Base-by-base conservation (phyloP, 37 sponge, comb jelly and placozoan species). In the Tethya wilhelma region DNA sequence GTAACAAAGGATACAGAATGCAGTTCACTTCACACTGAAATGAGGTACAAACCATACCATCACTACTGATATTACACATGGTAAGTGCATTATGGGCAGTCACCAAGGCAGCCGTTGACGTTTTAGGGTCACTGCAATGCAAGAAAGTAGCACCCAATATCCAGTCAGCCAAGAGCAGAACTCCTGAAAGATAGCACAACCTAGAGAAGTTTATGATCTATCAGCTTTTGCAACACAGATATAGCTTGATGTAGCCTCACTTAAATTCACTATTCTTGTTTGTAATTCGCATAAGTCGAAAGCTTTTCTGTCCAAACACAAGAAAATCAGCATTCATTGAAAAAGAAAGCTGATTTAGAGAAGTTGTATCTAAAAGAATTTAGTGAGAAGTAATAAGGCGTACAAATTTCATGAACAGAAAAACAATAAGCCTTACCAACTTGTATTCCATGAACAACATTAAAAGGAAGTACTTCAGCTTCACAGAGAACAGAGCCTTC, bases 1-100 rank as follows among this genome's bases (percentile, higher is more conserved):
- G 4, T 31, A 59, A 20, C 1, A 38, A 11, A 44, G 84, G 88
- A 92, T 87, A 92, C 89, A 92, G 65, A 33, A 92, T 87, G 58
- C 84, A 87, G 67, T 74, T 67, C 37, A 71, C 64, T 79, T 87
- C 85, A 55, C 75, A 71, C 41, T 34, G 60, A 43, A 36, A 30
- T 44, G 45, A 55, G 34, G 59, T 26, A 59, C 9, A 26, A n/a
- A 0, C 22, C 33, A 0, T 1, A 0, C 22, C 6, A 0, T 55
- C 49, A n/a, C 55, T 39, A 6, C 19, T 17, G 34, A 74, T 43
- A 28, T 59, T 63, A 41, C 63, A 85, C 44, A 63, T 0, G 5
- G 71, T 34, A 11, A 91, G 43, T 0, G 26, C 31, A 37, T 91
- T 86, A 38, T 91, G 87, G 23, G 87, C 78, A 28, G 80, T 90